phyloP scores from a whole-genome alignment of 2,797 vertebrate genomes.

The Monodelphis domestica region DNA sequence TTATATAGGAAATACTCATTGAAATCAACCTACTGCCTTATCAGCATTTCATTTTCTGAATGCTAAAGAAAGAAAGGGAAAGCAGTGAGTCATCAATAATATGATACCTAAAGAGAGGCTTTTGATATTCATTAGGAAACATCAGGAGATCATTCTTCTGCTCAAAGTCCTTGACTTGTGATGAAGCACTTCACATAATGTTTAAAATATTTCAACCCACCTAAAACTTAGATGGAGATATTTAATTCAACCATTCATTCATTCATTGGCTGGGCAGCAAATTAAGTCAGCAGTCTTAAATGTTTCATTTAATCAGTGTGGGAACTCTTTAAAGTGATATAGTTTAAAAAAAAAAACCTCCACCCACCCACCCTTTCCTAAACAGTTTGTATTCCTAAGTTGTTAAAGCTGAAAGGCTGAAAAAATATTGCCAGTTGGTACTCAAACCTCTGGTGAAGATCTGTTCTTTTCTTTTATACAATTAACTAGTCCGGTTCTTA shows the following conservation, averaged over 20 bases:
- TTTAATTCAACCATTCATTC: constrained; percentile 59
- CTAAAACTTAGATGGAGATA: constrained; percentile 52
- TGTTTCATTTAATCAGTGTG: not conserved
- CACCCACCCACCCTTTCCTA: not conserved
- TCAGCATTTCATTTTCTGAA: constrained; percentile 65
- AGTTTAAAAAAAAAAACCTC: not conserved
- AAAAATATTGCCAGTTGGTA: not conserved
- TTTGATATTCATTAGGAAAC: constrained; percentile 46
- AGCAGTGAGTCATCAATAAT: constrained; percentile 68
- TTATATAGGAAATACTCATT: constrained; percentile 61
- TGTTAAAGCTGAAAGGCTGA: not conserved
- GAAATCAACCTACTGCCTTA: constrained; percentile 58
- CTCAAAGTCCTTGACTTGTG: not conserved
- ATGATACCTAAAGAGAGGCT: constrained; percentile 61
- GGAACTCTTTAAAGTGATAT: not conserved
- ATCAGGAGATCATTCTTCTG: constrained; percentile 56
- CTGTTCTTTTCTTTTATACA: not conserved
- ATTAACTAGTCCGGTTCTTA: not conserved
- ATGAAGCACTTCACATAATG: constrained; percentile 44
- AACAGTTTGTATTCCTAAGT: not conserved
- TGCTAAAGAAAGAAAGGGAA: constrained; percentile 53
- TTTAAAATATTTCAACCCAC: constrained; percentile 52
- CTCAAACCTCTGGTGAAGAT: not conserved
- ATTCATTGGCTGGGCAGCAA: not conserved
- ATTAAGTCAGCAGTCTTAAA: not conserved